phyloP scores from a whole-genome alignment of 1,140 invertebrate species.

The Agrypnia vestita region DNA sequence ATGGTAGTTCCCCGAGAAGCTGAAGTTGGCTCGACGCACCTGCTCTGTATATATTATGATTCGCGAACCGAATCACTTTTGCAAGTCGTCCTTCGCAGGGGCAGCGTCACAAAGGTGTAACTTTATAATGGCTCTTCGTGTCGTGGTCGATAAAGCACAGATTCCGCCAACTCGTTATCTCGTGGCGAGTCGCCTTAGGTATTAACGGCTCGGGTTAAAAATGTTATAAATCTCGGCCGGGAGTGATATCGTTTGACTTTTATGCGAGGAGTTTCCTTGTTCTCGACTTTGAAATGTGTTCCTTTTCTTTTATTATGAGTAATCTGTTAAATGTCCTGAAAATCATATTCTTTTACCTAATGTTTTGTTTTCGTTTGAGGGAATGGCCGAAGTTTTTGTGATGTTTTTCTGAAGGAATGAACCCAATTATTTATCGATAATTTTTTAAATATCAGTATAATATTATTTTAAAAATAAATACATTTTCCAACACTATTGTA shows the following conservation, averaged over 20 bases:
- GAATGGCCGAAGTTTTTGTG: too few species aligned
- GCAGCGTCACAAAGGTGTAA: slow-evolving; percentile 16
- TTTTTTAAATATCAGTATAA: too few species aligned
- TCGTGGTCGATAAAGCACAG: slow-evolving; percentile 36
- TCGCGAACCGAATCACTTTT: slow-evolving; percentile 29
- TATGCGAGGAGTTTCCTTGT: slow-evolving; percentile 18
- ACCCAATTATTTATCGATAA: too few species aligned
- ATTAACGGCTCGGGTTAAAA: slow-evolving; percentile 24
- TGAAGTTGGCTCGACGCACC: too few species aligned
- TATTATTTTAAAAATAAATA: too few species aligned
- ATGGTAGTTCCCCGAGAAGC: too few species aligned
- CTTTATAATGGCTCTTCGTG: slow-evolving; percentile 19
- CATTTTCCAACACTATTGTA: too few species aligned
- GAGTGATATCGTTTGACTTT: slow-evolving; percentile 33
- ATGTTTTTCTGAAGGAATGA: too few species aligned
- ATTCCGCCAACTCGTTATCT: slow-evolving; percentile 18
- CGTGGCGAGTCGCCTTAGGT: slow-evolving; percentile 19
- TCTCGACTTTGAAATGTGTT: slow-evolving; percentile 29
- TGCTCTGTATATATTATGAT: neutral
- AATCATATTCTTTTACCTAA: neutral
- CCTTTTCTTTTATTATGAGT: slow-evolving; percentile 34
- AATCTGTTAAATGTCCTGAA: slow-evolving; percentile 13
- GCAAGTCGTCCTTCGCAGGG: slow-evolving; percentile 18
- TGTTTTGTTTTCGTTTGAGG: too few species aligned
- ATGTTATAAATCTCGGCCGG: slow-evolving; percentile 5